Conservation (phyloP, 2,113 vertebrate genomes). For the Verasper variegatus region DNA sequence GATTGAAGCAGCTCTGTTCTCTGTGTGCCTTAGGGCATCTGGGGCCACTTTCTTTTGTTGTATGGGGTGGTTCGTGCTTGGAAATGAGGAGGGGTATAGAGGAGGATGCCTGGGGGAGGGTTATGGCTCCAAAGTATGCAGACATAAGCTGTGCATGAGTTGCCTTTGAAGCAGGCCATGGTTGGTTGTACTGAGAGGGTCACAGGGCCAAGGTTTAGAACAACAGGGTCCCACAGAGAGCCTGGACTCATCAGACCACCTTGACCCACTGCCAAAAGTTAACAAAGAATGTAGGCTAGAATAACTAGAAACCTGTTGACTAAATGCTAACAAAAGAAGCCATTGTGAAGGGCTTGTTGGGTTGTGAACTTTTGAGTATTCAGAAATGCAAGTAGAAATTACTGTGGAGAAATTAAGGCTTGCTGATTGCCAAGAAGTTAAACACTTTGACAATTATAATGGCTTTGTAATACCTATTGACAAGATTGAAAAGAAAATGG, state of each 20-base stretch:
- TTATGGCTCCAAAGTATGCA: constrained; percentile 42
- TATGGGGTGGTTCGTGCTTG: constrained; percentile 36
- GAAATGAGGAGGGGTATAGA: constrained; percentile 12
- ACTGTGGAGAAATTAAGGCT: not conserved
- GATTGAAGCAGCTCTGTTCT: constrained; percentile 30
- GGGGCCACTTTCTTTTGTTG: constrained; percentile 58
- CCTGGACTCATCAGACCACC: constrained; percentile 13
- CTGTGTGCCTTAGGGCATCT: constrained; percentile 37
- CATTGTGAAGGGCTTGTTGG: constrained; percentile 1
- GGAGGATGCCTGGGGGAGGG: constrained; percentile 53
- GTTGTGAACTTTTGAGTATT: not conserved
- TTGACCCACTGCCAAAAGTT: constrained; percentile 18
- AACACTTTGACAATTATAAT: not conserved
- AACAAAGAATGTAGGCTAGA: constrained; percentile 19
- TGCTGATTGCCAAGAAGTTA: not conserved
- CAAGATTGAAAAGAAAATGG: not conserved
- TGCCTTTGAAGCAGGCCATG: constrained; percentile 58
- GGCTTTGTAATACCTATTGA: not conserved
- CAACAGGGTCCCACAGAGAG: constrained; percentile 51
- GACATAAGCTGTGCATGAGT: constrained; percentile 59
- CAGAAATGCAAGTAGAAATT: not conserved
- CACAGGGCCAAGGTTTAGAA: constrained; percentile 60
- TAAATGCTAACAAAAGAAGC: constrained; percentile 10
- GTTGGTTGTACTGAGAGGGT: constrained; percentile 52
- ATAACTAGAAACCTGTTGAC: constrained; percentile 1